Percentiles rank a stretch among this genome's conserved stretches.
Conservation (phyloP, 2,888 invertebrate genomes). For the Drosophila meridionalis region DNA sequence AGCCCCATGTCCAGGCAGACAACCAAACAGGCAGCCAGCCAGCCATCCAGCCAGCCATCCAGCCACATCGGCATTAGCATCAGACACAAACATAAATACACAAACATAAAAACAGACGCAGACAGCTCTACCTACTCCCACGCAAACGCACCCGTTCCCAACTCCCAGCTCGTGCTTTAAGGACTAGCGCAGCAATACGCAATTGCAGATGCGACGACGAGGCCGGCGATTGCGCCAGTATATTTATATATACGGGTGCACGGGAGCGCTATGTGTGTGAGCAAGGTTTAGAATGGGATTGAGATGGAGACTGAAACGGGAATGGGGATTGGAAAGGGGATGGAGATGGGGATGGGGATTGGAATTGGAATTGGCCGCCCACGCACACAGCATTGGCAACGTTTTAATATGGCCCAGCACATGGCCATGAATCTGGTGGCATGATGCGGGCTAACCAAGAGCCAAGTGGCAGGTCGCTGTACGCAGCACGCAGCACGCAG, state of each 20-base stretch:
- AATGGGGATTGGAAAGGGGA: neutral
- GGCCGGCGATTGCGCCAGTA: constrained; percentile 77
- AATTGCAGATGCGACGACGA: constrained; percentile 79
- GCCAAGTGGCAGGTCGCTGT: constrained; percentile 25
- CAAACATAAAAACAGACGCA: constrained; percentile 58
- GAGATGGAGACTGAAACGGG: neutral
- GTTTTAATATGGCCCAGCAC: constrained; percentile 70
- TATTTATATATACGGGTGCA: constrained; percentile 68
- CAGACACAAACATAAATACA: constrained; percentile 63
- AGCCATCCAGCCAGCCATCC: constrained; percentile 10
- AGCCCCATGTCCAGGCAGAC: constrained; percentile 39
- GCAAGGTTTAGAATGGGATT: constrained; percentile 3
- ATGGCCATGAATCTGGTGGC: constrained; percentile 66
- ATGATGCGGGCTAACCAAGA: constrained; percentile 42
- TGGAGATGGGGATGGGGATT: neutral
- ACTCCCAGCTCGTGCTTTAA: constrained; percentile 12
- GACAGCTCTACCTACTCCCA: constrained; percentile 44
- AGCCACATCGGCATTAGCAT: constrained; percentile 60
- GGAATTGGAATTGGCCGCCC: constrained; percentile 26
- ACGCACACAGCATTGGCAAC: constrained; percentile 58
- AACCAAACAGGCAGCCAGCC: constrained; percentile 5
- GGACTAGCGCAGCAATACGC: constrained; percentile 63
- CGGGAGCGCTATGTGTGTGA: constrained; percentile 6
- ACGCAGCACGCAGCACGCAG: constrained; percentile 12
- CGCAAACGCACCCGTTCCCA: constrained; percentile 1